Evolutionary conservation across 2,888 invertebrate species (phyloP).

Genomic region (Coenonympha arcania): DNA sequence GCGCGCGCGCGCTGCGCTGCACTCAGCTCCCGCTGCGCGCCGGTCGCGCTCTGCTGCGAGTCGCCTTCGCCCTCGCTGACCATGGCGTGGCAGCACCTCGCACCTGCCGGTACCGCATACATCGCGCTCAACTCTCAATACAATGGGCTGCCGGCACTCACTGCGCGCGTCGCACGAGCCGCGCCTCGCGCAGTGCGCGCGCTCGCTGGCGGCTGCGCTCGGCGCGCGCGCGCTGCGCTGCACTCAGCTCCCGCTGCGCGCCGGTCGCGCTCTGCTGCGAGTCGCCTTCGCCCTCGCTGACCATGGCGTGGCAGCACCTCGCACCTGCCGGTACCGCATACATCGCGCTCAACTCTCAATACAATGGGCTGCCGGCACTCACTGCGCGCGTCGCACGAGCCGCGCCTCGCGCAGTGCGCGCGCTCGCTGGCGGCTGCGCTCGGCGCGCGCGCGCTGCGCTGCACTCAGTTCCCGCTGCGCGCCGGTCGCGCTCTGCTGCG

Average conservation of each 20-base stretch:
- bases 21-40: too few relatives aligned
- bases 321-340: too few relatives aligned
- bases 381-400: slow-evolving; percentile 59
- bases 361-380: too few relatives aligned
- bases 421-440: slow-evolving; percentile 68
- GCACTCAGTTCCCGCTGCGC: too few relatives aligned
- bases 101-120: too few relatives aligned
- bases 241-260: too few relatives aligned
- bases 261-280: slow-evolving; percentile 54
- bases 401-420: slow-evolving; percentile 67
- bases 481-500: slow-evolving; percentile 58
- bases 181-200: slow-evolving; percentile 66
- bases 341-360: too few relatives aligned
- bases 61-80: background rate
- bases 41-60: slow-evolving; percentile 45
- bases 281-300: background rate
- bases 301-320: too few relatives aligned
- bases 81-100: too few relatives aligned
- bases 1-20: slow-evolving; percentile 73
- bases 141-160: too few relatives aligned
- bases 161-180: slow-evolving; percentile 57
- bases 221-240: slow-evolving; percentile 73
- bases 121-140: too few relatives aligned
- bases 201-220: slow-evolving; percentile 71
- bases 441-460: slow-evolving; percentile 75